Base-by-base conservation (phyloP, 2,797 vertebrate genomes). In the Galagoides demidoff region DNA sequence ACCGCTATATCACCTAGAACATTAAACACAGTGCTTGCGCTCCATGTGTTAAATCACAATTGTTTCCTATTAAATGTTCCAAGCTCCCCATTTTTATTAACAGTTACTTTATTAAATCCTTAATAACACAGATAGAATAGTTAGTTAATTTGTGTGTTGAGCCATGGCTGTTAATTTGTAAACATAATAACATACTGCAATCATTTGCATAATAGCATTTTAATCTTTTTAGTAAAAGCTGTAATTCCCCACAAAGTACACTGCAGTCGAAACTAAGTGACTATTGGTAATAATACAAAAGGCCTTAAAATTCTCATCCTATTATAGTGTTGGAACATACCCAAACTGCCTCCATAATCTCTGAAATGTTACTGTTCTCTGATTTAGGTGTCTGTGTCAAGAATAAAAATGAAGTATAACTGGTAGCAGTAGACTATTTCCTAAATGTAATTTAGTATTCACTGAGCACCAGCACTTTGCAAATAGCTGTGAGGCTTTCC, bases 171-270 rank as follows among this genome's bases (percentile, higher is more conserved):
- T 98, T 99, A 98, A 99, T 99, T 99, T 99, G 98, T 99, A 98
- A 99, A 99, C 98, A 99, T 98, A 99, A 99, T 99, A 99, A 98
- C 98, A 98, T 98, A 99, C 98, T 98, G 98, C 98, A 99, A 98
- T 98, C 98, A 99, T 99, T 99, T 99, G 98, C 98, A 99, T 99
- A 99, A 99, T 98, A 99, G 98, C 98, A 98, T 99, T 99, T 99
- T 99, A 99, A 99, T 99, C 98, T 99, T 99, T 99, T 98, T 98
- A 99, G 98, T 98, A 99, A 99, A 98, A 98, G 98, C 98, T 98
- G 98, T 99, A 99, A 99, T 99, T 99, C 98, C 98, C 98, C 97
- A 98, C 98, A 98, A 99, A 98, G 98, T 98, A 98, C 97, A 98
- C 98, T 98, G 98, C 98, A 98, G 98, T 98, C 98, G 98, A 98